These are phyloP conservation scores for Ctenopoma kingsleyae DNA, from an alignment of 2,797 vertebrate genomes.

Conservation along the genomic window DNA sequence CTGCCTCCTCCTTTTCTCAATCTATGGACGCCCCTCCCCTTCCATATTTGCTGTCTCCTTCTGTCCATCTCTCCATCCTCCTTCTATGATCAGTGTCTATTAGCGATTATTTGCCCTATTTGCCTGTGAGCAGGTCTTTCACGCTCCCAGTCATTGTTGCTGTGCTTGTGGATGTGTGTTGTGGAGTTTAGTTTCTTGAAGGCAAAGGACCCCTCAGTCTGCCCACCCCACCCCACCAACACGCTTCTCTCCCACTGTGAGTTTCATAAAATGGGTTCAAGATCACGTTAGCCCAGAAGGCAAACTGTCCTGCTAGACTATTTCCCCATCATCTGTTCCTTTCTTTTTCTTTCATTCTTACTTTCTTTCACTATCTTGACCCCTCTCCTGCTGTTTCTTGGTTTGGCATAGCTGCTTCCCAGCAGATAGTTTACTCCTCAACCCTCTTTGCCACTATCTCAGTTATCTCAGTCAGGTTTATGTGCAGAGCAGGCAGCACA, in stretches of 20 bases:
- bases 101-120: conserved; percentile 68
- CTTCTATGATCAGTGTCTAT: conserved; percentile 52
- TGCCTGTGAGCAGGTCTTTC: conserved; percentile 64
- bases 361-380: conserved; percentile 27
- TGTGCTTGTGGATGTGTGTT: conserved; percentile 36
- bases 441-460: conserved; percentile 76
- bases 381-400: conserved; percentile 54
- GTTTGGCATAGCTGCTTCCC: conserved; percentile 66
- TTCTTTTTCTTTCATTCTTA: conserved; percentile 24
- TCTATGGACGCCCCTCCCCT: conserved; percentile 39
- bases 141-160: conserved; percentile 50
- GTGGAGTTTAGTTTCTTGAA: conserved; percentile 32
- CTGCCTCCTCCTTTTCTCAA: conserved; percentile 25
- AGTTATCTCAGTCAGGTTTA: conserved; percentile 67
- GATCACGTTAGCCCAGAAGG: conserved; percentile 66
- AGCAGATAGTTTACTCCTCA: conserved; percentile 80
- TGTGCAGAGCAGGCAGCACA: conserved; percentile 55
- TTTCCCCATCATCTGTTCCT: conserved; percentile 45
- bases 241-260: conserved; percentile 56
- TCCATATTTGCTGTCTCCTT: conserved; percentile 30
- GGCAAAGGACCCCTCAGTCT: conserved; percentile 48
- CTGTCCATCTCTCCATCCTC: conserved; percentile 37
- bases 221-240: conserved; percentile 32
- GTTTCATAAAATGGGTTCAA: conserved; percentile 66
- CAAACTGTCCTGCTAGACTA: conserved; percentile 50